Evolutionary conservation across 2,888 invertebrate genomes (phyloP), one percentile per base, ranked within the genome.

Genomic region (Andrena minutula): DNA sequence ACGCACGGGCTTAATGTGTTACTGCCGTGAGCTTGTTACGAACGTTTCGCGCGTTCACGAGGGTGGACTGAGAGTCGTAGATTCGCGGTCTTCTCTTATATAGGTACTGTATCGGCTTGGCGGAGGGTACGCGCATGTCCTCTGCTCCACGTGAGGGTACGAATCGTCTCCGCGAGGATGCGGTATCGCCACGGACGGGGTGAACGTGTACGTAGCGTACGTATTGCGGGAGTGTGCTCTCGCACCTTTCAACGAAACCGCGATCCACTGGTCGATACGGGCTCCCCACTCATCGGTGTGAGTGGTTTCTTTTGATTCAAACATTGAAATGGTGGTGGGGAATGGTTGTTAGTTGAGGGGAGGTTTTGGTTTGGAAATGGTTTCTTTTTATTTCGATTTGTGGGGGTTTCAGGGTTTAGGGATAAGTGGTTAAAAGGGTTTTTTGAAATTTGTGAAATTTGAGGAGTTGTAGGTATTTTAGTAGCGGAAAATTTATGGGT

Each of bases 81-180:
- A 84, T 84, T 81, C 73, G 88, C 77, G 71, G 63, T 85, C 63
- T 85, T 80, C 82, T 85, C 88, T 91, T 92, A 89, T 92, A 92
- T 92, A 41, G 41, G 41, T 41, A 91, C 77, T 82, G 87, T 87
- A 84, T 85, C 82, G 72, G 60, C 32, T 69, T 65, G 49, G 72
- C 64, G 32, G 64, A 58, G 75, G 83, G 79, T 82, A 73, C 85
- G 90, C 90, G 91, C 91, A 90, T 90, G 89, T 85, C 81, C 82
- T 71, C 58, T 56, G 63, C 66, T 69, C 84, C 85, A 86, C 86
- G 86, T 87, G 89, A 89, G 83, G 83, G 75, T 86, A 20, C 74
- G 56, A 65, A 51, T 58, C 23, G 75, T 47, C 41, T 49, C 61
- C 41, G 53, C 66, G 63, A 70, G 75, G 41, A 78, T 65, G 71